Conservation (phyloP, 2,888 invertebrate genomes). For the Azorinus chamasolen region DNA sequence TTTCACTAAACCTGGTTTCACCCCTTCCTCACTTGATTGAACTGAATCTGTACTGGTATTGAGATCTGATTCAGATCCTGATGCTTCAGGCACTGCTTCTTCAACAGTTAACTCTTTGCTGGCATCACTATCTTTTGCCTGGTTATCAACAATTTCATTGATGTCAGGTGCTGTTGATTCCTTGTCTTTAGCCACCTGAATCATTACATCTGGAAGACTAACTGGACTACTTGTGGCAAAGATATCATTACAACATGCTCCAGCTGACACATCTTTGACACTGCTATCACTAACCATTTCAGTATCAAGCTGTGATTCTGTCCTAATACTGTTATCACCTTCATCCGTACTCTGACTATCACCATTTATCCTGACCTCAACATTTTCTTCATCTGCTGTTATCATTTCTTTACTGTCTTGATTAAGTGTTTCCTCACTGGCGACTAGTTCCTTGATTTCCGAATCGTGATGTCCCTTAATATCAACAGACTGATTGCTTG, state of each 20-base stretch:
- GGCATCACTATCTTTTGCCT: neutral
- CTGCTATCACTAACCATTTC: neutral
- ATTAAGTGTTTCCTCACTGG: neutral
- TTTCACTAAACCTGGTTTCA: slow-evolving; percentile 50
- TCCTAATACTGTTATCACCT: neutral
- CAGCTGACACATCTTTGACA: too few relatives aligned
- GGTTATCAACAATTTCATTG: too few relatives aligned
- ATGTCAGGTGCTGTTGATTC: too few relatives aligned
- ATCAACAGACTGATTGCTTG: too few relatives aligned
- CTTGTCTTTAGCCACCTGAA: too few relatives aligned
- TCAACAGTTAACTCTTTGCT: neutral
- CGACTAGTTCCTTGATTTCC: neutral
- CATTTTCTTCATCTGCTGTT: slow-evolving; percentile 4
- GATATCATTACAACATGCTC: too few relatives aligned
- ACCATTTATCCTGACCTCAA: neutral
- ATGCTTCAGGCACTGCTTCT: neutral
- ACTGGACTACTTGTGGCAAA: too few relatives aligned
- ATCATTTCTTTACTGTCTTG: neutral
- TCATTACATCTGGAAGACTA: too few relatives aligned
- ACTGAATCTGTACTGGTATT: slow-evolving; percentile 39
- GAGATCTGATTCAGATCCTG: slow-evolving; percentile 25
- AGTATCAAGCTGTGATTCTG: neutral
- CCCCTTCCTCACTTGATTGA: slow-evolving; percentile 23
- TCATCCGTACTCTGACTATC: slow-evolving; percentile 1
- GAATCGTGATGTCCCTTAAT: neutral